These are phyloP conservation scores for Clinocottus analis DNA, from an alignment of 2,113 vertebrate species.

Conservation along the genomic window DNA sequence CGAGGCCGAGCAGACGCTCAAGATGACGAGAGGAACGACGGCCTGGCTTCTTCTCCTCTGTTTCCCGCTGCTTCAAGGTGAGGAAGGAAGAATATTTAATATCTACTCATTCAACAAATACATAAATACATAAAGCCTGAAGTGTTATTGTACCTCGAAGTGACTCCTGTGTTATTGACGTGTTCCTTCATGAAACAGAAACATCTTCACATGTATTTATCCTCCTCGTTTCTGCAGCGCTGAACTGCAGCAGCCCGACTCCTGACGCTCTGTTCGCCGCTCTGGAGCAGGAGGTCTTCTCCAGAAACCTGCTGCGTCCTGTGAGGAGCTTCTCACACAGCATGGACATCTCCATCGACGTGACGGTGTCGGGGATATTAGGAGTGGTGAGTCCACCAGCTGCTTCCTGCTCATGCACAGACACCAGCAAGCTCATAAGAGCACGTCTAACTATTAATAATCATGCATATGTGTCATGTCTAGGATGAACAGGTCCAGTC, in stretches of 20 bases:
- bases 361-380: slow-evolving; percentile 56
- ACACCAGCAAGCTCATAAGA: background rate
- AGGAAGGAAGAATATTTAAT: background rate
- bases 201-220: background rate
- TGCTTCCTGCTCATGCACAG: too few species aligned
- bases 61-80: slow-evolving; percentile 5
- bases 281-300: slow-evolving; percentile 44
- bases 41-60: background rate
- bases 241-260: slow-evolving; percentile 61
- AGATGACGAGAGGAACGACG: background rate
- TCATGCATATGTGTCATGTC: background rate
- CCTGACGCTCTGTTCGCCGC: slow-evolving; percentile 27
- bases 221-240: background rate
- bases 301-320: slow-evolving; percentile 14
- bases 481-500: slow-evolving; percentile 59
- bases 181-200: too few species aligned
- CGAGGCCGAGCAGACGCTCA: background rate
- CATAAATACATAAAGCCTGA: too few species aligned
- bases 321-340: slow-evolving; percentile 13
- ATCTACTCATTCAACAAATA: background rate
- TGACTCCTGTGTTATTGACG: too few species aligned
- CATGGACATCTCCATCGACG: slow-evolving; percentile 6
- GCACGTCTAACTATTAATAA: background rate
- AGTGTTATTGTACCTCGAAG: too few species aligned
- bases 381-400: slow-evolving; percentile 58